A percentile compares a stretch with the other conserved stretches of the same genome.
phyloP scores from a whole-genome alignment of 2,888 invertebrate genomes.

The Theristus sp. region DNA sequence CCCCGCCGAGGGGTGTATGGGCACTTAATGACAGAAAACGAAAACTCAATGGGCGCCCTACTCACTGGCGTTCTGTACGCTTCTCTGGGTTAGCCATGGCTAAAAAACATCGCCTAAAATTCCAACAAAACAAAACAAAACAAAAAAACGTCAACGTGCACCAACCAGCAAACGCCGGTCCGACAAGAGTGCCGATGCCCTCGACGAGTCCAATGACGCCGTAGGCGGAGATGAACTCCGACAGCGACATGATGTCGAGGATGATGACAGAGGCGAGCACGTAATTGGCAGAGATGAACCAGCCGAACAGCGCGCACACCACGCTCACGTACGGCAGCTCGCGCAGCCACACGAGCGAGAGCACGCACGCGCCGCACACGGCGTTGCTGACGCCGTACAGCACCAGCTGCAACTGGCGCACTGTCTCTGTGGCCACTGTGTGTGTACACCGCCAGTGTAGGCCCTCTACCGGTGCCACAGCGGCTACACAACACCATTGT shows the following conservation, averaged over 20 bases:
- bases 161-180: conserved; percentile 63
- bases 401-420: conserved; percentile 8
- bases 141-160: neutral
- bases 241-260: conserved; percentile 69
- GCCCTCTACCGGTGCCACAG: no score
- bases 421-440: no score
- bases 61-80: no score
- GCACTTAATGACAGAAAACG: no score
- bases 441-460: no score
- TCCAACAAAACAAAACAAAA: no score
- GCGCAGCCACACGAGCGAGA: conserved; percentile 21
- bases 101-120: no score
- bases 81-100: no score
- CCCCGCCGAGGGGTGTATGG: no score
- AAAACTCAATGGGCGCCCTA: no score
- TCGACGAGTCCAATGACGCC: conserved; percentile 68
- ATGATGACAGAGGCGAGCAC: conserved; percentile 72
- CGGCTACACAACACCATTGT: no score
- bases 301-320: conserved; percentile 52
- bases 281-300: conserved; percentile 77
- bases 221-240: conserved; percentile 74
- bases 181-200: conserved; percentile 67
- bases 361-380: conserved; percentile 31
- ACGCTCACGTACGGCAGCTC: conserved; percentile 14
- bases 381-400: conserved; percentile 58